Percentiles rank a stretch among this genome's conserved stretches.
Evolutionary conservation across 2,888 invertebrate species (phyloP).

Genomic region (Rotaria socialis): DNA sequence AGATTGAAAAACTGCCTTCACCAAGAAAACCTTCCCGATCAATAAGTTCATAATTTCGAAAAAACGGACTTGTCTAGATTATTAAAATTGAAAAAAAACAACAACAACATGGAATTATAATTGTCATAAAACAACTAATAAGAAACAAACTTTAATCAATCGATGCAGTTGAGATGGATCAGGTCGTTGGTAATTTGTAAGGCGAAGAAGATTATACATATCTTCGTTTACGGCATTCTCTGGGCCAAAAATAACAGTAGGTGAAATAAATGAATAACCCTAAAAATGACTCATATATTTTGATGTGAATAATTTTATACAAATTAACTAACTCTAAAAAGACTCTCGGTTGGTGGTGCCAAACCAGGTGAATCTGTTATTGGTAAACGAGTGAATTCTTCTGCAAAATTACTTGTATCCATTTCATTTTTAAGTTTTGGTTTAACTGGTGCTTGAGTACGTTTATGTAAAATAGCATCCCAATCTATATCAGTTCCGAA

Average conservation of each 20-base stretch:
- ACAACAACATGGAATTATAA: not conserved
- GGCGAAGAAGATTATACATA: conserved; percentile 51
- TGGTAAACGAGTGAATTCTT: conserved; percentile 87
- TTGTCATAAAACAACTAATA: not conserved
- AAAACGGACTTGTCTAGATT: conserved; percentile 6
- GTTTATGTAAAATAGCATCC: conserved; percentile 73
- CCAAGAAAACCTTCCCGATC: conserved; percentile 71
- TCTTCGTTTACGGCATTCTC: conserved; percentile 60
- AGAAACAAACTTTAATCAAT: not conserved
- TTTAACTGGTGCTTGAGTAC: conserved; percentile 79
- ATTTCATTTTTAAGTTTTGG: conserved; percentile 78
- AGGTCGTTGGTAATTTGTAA: conserved; percentile 29
- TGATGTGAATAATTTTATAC: too few species aligned
- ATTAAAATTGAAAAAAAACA: not conserved
- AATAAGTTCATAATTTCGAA: conserved; percentile 20
- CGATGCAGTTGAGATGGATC: conserved; percentile 28
- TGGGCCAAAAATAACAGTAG: conserved; percentile 72
- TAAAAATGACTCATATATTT: conserved; percentile 49
- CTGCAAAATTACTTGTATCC: conserved; percentile 91
- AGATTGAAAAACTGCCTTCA: conserved; percentile 82
- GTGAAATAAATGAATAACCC: conserved; percentile 91
- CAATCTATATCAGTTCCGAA: conserved; percentile 73
- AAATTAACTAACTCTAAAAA: conserved; percentile 29
- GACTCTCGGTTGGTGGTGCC: conserved; percentile 70
- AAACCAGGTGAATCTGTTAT: conserved; percentile 85